Evolutionary conservation across 2,797 vertebrate genomes (phyloP).

Genomic region (Lacerta bilineata): DNA sequence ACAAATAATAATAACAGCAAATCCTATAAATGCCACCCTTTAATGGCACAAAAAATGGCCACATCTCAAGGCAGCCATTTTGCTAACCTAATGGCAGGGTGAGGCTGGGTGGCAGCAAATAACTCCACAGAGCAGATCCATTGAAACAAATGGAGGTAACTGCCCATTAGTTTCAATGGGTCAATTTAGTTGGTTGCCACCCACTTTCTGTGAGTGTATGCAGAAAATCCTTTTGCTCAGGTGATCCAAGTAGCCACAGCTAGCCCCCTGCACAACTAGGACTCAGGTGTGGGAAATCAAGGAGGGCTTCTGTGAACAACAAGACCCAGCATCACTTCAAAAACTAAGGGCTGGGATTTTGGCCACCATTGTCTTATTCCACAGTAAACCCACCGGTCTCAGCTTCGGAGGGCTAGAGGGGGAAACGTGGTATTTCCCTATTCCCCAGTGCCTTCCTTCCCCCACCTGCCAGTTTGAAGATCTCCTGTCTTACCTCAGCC

Average conservation of each 20-base stretch:
- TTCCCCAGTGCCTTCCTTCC: neutral
- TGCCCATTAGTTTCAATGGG: no score
- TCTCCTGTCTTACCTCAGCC: conserved; percentile 64
- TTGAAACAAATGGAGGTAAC: no score
- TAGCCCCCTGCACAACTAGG: neutral
- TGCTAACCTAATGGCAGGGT: no score
- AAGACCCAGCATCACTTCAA: neutral
- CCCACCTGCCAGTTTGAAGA: neutral
- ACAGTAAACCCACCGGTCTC: neutral
- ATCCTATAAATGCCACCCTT: no score
- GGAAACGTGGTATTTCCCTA: neutral
- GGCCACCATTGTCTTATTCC: neutral
- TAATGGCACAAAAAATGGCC: no score
- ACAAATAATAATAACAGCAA: no score
- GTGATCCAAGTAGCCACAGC: neutral
- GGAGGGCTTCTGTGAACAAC: neutral
- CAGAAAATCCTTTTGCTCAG: no score
- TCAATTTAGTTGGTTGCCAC: no score
- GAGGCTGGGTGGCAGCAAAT: no score
- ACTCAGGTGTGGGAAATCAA: neutral
- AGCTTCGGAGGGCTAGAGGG: neutral
- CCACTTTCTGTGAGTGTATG: no score
- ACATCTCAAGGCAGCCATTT: no score
- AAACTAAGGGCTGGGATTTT: neutral
- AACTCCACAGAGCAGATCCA: no score